Evolutionary conservation across 2,797 vertebrate genomes (phyloP).

Genomic region (Gambelia wislizenii): DNA sequence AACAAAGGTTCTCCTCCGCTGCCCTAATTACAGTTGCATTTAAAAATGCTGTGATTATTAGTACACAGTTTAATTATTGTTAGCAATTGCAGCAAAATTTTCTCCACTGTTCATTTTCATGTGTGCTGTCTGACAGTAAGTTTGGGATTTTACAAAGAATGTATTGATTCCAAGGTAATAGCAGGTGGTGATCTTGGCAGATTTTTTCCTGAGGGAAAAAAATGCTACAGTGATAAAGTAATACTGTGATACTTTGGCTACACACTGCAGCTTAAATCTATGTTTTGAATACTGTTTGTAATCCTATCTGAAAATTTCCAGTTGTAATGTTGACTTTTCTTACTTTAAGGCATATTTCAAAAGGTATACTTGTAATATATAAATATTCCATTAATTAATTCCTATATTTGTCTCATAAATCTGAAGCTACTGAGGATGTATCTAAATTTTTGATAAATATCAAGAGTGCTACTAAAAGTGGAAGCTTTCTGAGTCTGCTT

Average conservation of each 20-base stretch:
- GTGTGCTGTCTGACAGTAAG: conserved; percentile 31
- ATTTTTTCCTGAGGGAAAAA: conserved; percentile 52
- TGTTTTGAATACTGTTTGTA: conserved; percentile 41
- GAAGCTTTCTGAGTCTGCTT: not conserved
- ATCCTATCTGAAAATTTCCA: not conserved
- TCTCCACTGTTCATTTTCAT: conserved; percentile 53
- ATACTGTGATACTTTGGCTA: conserved; percentile 60
- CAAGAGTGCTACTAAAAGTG: not conserved
- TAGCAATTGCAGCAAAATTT: not conserved
- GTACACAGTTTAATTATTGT: conserved; percentile 40
- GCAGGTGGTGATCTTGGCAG: conserved; percentile 55
- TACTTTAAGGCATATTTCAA: not conserved
- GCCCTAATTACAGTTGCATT: conserved; percentile 52
- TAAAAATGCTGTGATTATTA: conserved; percentile 52
- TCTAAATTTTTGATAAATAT: not conserved
- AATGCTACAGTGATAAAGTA: conserved; percentile 59
- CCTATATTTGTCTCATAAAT: not conserved
- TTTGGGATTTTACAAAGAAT: conserved; percentile 57
- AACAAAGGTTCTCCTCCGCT: not conserved
- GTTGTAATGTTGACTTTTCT: not conserved
- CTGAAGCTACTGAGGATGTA: not conserved
- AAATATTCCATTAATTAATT: not conserved
- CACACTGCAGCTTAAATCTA: conserved; percentile 47
- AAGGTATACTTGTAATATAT: not conserved
- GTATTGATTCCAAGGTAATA: conserved; percentile 63